phyloP scores from a whole-genome alignment of 2,797 vertebrate species.

The Melanotaenia boesemani region DNA sequence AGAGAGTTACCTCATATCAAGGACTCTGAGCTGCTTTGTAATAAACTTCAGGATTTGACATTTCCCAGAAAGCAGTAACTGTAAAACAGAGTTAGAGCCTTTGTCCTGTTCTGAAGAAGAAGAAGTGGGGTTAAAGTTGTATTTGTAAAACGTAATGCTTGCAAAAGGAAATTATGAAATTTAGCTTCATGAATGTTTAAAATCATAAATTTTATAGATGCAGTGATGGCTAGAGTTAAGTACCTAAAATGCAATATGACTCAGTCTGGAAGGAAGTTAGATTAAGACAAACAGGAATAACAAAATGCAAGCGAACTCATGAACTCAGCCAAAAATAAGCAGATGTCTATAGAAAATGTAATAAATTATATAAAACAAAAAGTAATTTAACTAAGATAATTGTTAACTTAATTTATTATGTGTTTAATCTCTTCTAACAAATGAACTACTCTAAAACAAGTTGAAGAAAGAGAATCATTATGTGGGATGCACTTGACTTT shows the following conservation, averaged over 20 bases:
- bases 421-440: background rate
- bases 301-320: background rate
- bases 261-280: background rate
- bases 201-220: background rate
- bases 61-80: constrained; percentile 24
- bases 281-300: background rate
- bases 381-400: background rate
- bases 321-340: background rate
- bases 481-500: too few species aligned
- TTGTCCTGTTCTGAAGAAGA: constrained; percentile 1
- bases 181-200: background rate
- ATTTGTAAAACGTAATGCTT: background rate
- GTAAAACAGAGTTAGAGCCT: background rate
- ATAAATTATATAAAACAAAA: background rate
- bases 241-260: constrained; percentile 4
- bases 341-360: background rate
- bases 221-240: background rate
- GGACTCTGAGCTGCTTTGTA: constrained; percentile 9
- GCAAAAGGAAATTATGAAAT: background rate
- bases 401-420: too few species aligned
- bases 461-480: too few species aligned
- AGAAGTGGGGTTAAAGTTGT: background rate
- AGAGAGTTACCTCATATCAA: constrained; percentile 42
- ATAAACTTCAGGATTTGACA: constrained; percentile 27
- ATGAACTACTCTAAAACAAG: too few species aligned